These are phyloP conservation scores for Phoxinus dragarum DNA, from an alignment of 2,797 vertebrate genomes.

Conservation along the genomic window DNA sequence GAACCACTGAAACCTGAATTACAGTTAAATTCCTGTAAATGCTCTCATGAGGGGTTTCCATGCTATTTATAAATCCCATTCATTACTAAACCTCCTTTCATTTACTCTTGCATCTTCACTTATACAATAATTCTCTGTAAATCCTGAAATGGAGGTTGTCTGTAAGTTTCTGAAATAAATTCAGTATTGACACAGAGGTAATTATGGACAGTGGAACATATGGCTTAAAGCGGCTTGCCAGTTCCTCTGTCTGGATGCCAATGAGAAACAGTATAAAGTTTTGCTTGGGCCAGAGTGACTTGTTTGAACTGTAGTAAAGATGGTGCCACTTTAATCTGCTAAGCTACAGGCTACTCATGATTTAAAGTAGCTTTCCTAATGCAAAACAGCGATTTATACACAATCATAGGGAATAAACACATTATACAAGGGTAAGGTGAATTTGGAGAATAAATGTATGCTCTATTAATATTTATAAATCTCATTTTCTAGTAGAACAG, in stretches of 20 bases:
- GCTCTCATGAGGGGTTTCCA: conserved; percentile 67
- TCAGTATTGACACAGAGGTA: conserved; percentile 14
- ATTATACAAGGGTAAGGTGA: not conserved
- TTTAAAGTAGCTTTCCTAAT: not conserved
- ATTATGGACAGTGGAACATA: conserved; percentile 25
- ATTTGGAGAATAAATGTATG: not conserved
- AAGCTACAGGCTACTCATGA: not conserved
- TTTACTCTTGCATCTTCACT: conserved; percentile 47
- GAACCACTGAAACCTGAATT: conserved; percentile 65
- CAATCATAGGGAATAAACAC: not conserved
- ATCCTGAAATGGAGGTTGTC: conserved; percentile 29
- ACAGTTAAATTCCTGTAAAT: conserved; percentile 74
- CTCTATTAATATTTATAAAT: not conserved
- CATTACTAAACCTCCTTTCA: conserved; percentile 60
- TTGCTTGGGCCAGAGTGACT: conserved; percentile 25
- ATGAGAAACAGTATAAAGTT: conserved; percentile 30
- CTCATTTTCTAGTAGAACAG: not conserved
- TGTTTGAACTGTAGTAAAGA: conserved; percentile 50
- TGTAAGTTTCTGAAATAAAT: conserved; percentile 32
- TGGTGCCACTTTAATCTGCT: conserved; percentile 19
- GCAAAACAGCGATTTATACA: not conserved
- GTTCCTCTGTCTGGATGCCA: conserved; percentile 31
- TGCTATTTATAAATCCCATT: conserved; percentile 57
- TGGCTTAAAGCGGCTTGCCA: conserved; percentile 14
- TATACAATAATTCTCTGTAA: conserved; percentile 44